phyloP scores from a whole-genome alignment of 2,888 invertebrate species.

The Gisinianus flammeolus region DNA sequence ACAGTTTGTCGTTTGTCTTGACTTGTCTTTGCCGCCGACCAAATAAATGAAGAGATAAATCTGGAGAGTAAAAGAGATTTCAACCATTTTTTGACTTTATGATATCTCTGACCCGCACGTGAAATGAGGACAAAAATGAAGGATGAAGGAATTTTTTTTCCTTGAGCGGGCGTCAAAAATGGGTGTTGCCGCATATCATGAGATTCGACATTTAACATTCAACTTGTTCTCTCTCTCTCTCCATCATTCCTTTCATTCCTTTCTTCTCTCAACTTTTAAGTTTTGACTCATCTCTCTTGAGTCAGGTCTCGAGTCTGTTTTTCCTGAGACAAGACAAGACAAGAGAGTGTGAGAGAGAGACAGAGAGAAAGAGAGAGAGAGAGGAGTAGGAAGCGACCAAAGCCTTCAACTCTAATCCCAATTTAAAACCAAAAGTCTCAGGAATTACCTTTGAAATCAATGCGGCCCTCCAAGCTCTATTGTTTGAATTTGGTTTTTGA shows the following conservation, averaged over 20 bases:
- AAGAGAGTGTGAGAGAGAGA: neutral
- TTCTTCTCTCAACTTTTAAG: neutral
- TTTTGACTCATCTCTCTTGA: no score
- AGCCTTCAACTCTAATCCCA: neutral
- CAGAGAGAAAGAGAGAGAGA: neutral
- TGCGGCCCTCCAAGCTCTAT: neutral
- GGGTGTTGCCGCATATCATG: conserved; percentile 46
- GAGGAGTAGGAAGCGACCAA: neutral
- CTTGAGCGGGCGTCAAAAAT: conserved; percentile 53
- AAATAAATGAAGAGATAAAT: conserved; percentile 16
- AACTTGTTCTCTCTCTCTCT: neutral
- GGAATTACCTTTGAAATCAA: conserved; percentile 4
- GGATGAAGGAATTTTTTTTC: conserved; percentile 17
- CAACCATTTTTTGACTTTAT: conserved; percentile 11
- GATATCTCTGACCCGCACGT: conserved; percentile 17
- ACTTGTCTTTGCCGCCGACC: no score
- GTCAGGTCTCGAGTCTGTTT: no score
- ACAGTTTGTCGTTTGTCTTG: neutral
- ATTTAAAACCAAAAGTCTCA: neutral
- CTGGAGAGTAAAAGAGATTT: conserved; percentile 14
- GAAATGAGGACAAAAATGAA: conserved; percentile 14
- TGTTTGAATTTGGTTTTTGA: neutral
- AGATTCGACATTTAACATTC: conserved; percentile 28
- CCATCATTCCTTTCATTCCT: neutral
- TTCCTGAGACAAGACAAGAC: neutral